These are phyloP conservation scores for Octodon degus DNA, from an alignment of 2,113 vertebrate genomes.

Conservation along the genomic window DNA sequence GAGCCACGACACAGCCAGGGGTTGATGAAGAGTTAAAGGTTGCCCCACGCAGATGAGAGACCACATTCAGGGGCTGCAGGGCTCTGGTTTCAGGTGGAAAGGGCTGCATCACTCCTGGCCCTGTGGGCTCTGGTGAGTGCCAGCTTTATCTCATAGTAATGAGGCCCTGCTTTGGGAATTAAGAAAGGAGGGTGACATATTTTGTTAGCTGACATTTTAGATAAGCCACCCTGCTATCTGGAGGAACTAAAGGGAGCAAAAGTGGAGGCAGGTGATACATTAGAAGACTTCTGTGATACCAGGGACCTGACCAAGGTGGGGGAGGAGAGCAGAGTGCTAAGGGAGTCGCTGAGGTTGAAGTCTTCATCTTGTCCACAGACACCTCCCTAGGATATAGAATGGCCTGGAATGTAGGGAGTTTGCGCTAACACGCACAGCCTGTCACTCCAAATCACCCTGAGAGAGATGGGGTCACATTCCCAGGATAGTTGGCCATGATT, in stretches of 20 bases:
- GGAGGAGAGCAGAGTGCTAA: background rate
- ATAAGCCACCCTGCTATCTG: background rate
- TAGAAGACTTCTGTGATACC: background rate
- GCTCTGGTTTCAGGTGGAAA: background rate
- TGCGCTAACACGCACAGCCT: background rate
- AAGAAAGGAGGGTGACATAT: background rate
- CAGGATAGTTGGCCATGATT: background rate
- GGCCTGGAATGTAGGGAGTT: background rate
- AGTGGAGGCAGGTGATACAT: background rate
- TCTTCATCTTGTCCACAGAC: background rate
- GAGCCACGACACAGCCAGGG: background rate
- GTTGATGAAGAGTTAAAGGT: background rate
- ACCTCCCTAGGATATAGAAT: too few species aligned
- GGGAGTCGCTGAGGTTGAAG: background rate
- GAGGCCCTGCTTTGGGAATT: too few species aligned
- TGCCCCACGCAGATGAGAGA: background rate
- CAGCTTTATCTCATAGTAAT: too few species aligned
- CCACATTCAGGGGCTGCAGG: background rate
- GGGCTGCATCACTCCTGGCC: background rate
- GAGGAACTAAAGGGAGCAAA: background rate
- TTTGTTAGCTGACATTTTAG: background rate
- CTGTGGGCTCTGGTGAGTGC: background rate
- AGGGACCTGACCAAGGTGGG: background rate
- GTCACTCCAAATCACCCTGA: background rate
- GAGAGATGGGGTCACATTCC: background rate